phyloP scores from a whole-genome alignment of 2,888 invertebrate genomes.

The Meta bourneti region DNA sequence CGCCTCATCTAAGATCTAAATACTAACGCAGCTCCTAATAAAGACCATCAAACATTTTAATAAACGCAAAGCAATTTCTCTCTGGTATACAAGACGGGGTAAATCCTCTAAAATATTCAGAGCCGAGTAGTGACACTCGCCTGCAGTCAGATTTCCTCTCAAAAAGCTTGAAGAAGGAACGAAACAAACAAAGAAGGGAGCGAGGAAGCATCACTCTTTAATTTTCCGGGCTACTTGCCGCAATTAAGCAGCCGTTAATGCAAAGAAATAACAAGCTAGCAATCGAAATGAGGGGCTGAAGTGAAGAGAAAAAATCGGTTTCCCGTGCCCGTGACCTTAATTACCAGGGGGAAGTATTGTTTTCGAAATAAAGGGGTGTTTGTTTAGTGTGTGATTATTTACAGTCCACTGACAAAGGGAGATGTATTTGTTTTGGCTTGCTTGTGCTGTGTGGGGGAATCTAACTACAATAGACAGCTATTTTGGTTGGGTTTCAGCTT shows the following conservation, averaged over 20 bases:
- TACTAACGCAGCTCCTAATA: no score
- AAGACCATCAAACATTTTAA: no score
- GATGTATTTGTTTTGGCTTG: constrained; percentile 16
- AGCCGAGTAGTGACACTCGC: no score
- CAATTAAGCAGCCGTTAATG: constrained; percentile 71
- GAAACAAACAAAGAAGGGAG: constrained; percentile 19
- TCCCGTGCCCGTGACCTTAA: constrained; percentile 64
- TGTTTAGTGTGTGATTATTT: constrained; percentile 73
- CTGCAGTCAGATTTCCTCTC: neutral
- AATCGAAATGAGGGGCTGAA: constrained; percentile 42
- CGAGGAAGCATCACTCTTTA: constrained; percentile 14
- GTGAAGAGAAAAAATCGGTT: constrained; percentile 46
- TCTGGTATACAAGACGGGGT: no score
- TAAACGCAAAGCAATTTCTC: no score
- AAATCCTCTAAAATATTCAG: no score
- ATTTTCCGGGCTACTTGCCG: constrained; percentile 69
- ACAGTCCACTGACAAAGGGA: constrained; percentile 54
- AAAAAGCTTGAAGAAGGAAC: neutral
- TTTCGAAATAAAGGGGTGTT: constrained; percentile 69
- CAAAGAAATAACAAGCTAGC: constrained; percentile 62
- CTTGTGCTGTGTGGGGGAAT: neutral
- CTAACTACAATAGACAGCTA: neutral
- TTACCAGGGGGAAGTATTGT: constrained; percentile 63
- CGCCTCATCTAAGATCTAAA: no score
- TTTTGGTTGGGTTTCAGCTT: constrained; percentile 2